Conservation (phyloP, 1,140 invertebrate genomes). For the Bombus ignitus region DNA sequence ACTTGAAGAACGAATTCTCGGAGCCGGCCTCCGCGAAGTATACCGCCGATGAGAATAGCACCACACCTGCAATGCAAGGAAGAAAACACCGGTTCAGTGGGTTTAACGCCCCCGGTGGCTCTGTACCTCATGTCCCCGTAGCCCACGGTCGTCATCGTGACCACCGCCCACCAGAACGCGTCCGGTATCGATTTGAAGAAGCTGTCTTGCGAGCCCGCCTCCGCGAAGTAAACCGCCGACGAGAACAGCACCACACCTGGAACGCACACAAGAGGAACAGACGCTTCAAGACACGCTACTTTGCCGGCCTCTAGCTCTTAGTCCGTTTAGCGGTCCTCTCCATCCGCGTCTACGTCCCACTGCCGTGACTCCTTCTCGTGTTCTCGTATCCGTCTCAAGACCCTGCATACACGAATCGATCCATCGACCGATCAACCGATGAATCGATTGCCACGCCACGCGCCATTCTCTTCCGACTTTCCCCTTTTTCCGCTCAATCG, state of each 20-base stretch:
- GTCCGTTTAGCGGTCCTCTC: conserved; percentile 5
- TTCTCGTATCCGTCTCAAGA: too few species aligned
- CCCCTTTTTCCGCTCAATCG: conserved; percentile 1
- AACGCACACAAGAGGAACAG: conserved; percentile 81
- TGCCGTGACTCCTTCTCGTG: too few species aligned
- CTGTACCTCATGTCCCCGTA: conserved; percentile 98
- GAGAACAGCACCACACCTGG: conserved; percentile 99
- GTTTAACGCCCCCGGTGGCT: conserved; percentile 77
- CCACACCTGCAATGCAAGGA: conserved; percentile 92
- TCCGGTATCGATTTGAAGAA: conserved; percentile 99
- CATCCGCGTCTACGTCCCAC: not conserved
- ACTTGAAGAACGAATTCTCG: conserved; percentile 98
- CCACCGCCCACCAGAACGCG: conserved; percentile 99
- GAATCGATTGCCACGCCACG: conserved; percentile 14
- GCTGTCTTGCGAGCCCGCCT: conserved; percentile 98
- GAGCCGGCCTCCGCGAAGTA: conserved; percentile 99
- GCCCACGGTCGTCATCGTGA: conserved; percentile 99
- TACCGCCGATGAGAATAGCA: conserved; percentile 98
- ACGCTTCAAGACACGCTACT: conserved; percentile 61
- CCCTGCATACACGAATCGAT: not conserved
- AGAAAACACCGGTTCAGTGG: conserved; percentile 80
- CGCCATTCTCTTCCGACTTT: not conserved
- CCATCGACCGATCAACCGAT: not conserved
- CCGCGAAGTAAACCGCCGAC: conserved; percentile 99
- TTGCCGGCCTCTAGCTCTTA: conserved; percentile 41